Evolutionary conservation across 2,888 invertebrate species (phyloP).

Genomic region (Drosophila gaucha): DNA sequence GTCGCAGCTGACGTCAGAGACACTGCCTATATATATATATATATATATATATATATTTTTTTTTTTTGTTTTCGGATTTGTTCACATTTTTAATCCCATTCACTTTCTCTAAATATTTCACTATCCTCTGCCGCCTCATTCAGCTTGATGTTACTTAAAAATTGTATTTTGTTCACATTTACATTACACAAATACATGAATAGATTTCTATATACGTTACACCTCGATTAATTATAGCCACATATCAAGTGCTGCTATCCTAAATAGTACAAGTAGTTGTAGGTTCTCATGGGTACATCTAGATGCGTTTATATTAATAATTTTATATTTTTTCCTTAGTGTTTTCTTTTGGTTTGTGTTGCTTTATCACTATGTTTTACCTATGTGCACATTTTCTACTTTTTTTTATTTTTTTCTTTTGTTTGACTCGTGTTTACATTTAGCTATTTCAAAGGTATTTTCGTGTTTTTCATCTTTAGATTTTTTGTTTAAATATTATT

Average conservation of each 20-base stretch:
- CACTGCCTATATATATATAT: conserved; percentile 34
- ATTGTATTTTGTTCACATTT: conserved; percentile 56
- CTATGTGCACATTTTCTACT: conserved; percentile 58
- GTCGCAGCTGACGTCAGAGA: conserved; percentile 52
- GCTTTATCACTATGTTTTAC: conserved; percentile 58
- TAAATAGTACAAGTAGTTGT: conserved; percentile 40
- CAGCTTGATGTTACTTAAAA: conserved; percentile 20
- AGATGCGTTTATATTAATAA: conserved; percentile 21
- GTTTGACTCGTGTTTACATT: conserved; percentile 53
- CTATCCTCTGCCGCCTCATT: conserved; percentile 44
- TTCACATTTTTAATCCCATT: conserved; percentile 2
- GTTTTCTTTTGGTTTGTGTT: conserved; percentile 47
- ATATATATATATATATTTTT: conserved; percentile 3
- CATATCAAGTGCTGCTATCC: conserved; percentile 39
- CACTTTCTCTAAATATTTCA: conserved; percentile 67
- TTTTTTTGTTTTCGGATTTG: conserved; percentile 1
- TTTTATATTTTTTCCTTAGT: conserved; percentile 7
- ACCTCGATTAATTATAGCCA: conserved; percentile 26
- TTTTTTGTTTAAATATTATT: background rate
- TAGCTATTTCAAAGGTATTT: conserved; percentile 46
- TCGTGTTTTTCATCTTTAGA: conserved; percentile 8
- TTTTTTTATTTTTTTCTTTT: conserved; percentile 2
- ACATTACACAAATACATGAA: conserved; percentile 70
- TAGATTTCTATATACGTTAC: conserved; percentile 47
- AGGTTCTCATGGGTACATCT: conserved; percentile 48